These are phyloP conservation scores for Notarius lentiginosus DNA, from an alignment of 2,113 vertebrate genomes.

Conservation along the genomic window DNA sequence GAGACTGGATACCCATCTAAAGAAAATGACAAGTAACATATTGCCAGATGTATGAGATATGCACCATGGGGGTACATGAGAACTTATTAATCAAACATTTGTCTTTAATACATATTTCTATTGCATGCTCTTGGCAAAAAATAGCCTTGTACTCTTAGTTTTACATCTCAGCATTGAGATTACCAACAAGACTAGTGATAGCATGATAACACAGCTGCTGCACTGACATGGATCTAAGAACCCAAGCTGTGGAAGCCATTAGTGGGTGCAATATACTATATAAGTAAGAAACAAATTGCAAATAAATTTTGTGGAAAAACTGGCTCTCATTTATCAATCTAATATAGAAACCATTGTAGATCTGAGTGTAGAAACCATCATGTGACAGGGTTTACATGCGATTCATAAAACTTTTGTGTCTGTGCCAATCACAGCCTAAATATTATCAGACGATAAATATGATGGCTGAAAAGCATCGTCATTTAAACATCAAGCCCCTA, in stretches of 20 bases:
- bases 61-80: not conserved
- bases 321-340: no score
- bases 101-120: not conserved
- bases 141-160: not conserved
- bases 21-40: constrained; percentile 50
- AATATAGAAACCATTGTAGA: no score
- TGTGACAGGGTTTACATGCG: no score
- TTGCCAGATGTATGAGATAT: not conserved
- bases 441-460: no score
- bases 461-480: no score
- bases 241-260: not conserved
- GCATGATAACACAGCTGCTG: not conserved
- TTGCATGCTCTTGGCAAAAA: not conserved
- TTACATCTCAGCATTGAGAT: not conserved
- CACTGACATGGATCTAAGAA: not conserved
- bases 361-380: no score
- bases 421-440: no score
- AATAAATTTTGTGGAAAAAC: not conserved
- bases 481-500: no score
- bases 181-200: not conserved
- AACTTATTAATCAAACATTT: not conserved
- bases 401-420: no score
- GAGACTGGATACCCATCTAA: constrained; percentile 88
- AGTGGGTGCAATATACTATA: not conserved
- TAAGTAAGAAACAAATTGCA: not conserved